These are phyloP conservation scores for Virgularia gustaviana DNA, from an alignment of 92 coral and sea anemone genomes.

Conservation along the genomic window DNA sequence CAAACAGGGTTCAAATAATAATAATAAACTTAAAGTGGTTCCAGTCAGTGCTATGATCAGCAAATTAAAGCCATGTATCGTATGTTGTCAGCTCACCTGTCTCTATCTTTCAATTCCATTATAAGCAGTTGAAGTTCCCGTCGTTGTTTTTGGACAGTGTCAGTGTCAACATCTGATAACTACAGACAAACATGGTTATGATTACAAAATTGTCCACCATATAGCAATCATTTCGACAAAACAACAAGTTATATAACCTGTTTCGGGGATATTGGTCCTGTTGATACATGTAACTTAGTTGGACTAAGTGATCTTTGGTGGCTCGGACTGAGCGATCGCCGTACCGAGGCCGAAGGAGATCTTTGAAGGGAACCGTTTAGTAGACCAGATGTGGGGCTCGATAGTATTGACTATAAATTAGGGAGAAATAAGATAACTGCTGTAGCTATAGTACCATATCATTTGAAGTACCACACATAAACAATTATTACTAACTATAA, in stretches of 20 bases:
- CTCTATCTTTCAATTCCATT: slow-evolving; percentile 94
- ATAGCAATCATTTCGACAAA: background rate
- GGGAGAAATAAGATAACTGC: background rate
- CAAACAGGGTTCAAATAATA: too few species aligned
- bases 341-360: slow-evolving; percentile 51
- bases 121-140: slow-evolving; percentile 95
- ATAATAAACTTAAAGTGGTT: too few species aligned
- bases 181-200: slow-evolving; percentile 2
- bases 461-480: too few species aligned
- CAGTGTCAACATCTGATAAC: slow-evolving; percentile 89
- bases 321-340: slow-evolving; percentile 61
- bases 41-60: too few species aligned
- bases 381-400: slow-evolving; percentile 66
- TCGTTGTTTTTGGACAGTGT: slow-evolving; percentile 91
- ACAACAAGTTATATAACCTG: slow-evolving; percentile 57
- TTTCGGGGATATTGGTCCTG: slow-evolving; percentile 67
- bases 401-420: slow-evolving; percentile 24
- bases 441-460: too few species aligned
- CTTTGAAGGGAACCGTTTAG: slow-evolving; percentile 50
- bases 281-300: slow-evolving; percentile 55
- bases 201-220: background rate
- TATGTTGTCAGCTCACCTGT: slow-evolving; percentile 53
- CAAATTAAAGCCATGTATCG: background rate
- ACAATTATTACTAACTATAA: too few species aligned
- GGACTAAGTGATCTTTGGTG: slow-evolving; percentile 56